Conservation (phyloP, 2,888 invertebrate genomes). For the Sussaba pulchella region DNA sequence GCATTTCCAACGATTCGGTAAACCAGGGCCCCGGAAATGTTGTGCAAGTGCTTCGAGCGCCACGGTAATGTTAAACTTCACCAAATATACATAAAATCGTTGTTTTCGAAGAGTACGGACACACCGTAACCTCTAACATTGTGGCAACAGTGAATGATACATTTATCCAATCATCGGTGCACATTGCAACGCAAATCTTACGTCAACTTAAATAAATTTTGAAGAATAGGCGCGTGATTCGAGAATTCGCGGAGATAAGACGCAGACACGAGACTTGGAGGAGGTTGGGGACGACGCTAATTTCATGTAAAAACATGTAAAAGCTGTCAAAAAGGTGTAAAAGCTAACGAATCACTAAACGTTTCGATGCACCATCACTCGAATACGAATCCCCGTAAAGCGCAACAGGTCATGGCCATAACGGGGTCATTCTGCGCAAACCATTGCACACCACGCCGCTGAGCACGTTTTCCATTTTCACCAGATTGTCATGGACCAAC, state of each 20-base stretch:
- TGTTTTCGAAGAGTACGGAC: background rate
- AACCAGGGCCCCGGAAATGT: conserved; percentile 38
- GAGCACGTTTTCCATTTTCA: background rate
- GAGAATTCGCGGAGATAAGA: too few relatives aligned
- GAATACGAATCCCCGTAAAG: background rate
- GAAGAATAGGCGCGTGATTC: too few relatives aligned
- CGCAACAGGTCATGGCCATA: background rate
- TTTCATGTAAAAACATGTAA: too few relatives aligned
- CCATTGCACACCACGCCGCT: conserved; percentile 1
- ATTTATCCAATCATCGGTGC: background rate
- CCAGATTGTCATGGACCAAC: conserved; percentile 27
- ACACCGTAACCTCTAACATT: background rate
- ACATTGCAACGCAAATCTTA: background rate
- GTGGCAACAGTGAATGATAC: conserved; percentile 3
- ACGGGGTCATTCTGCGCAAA: conserved; percentile 22
- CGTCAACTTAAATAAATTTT: too few relatives aligned
- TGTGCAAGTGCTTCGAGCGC: conserved; percentile 28
- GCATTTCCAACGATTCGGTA: conserved; percentile 46
- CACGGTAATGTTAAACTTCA: conserved; percentile 48
- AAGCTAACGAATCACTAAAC: too few relatives aligned
- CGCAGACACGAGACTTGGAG: too few relatives aligned
- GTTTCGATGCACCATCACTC: background rate
- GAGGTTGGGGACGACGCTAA: too few relatives aligned
- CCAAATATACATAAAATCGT: conserved; percentile 47
- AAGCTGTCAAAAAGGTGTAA: too few relatives aligned